Percentiles rank a stretch among this genome's conserved stretches.
phyloP scores from a whole-genome alignment of 2,113 vertebrate genomes.

The Podarcis raffonei region DNA sequence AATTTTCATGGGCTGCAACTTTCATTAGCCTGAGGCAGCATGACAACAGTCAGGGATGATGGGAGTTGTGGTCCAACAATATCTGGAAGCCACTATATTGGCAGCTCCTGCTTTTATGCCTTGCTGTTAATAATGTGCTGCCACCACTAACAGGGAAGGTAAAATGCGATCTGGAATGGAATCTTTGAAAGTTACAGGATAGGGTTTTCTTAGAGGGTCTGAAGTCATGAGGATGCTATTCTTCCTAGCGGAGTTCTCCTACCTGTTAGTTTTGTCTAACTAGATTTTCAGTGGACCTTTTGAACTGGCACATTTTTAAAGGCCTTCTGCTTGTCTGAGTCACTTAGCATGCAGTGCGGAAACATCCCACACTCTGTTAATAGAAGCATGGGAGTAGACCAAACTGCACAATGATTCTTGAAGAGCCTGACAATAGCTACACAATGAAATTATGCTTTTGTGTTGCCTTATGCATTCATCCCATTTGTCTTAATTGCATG shows the following conservation, averaged over 20 bases:
- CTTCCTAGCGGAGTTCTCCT: constrained; percentile 20
- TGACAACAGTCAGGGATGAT: background rate
- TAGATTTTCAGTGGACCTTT: constrained; percentile 47
- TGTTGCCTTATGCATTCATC: constrained; percentile 51
- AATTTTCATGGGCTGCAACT: background rate
- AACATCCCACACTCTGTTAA: constrained; percentile 48
- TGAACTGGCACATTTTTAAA: constrained; percentile 57
- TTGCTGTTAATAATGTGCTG: background rate
- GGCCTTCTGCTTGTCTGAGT: constrained; percentile 41
- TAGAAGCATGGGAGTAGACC: constrained; percentile 55
- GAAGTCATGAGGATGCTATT: constrained; percentile 24
- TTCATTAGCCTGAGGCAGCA: background rate
- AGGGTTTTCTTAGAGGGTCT: background rate
- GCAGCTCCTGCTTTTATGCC: background rate
- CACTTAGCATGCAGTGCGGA: constrained; percentile 49
- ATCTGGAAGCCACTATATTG: no score
- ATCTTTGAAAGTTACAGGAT: background rate
- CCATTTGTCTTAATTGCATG: constrained; percentile 61
- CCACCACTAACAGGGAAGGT: no score
- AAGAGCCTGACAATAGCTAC: constrained; percentile 40
- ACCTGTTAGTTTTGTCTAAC: constrained; percentile 52
- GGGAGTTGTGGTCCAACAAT: no score
- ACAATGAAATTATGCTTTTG: constrained; percentile 53
- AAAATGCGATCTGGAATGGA: constrained; percentile 14
- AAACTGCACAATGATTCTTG: constrained; percentile 51